These are phyloP conservation scores for Abrostola triplasia DNA, from an alignment of 2,888 invertebrate species.

Conservation along the genomic window DNA sequence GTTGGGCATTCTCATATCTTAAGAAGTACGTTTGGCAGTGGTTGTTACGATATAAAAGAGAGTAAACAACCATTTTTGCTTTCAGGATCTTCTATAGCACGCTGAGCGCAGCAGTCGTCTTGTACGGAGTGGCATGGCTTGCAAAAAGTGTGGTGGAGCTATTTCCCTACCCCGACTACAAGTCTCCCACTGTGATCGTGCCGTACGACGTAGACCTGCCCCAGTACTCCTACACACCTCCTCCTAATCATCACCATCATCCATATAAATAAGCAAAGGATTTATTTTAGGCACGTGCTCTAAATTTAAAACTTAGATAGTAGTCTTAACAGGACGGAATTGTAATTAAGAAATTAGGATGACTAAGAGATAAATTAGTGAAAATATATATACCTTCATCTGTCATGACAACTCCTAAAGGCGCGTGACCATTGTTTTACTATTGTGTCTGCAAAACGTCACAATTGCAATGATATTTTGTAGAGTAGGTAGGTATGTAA, in stretches of 20 bases:
- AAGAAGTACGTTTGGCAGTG: too few relatives aligned
- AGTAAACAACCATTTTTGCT: not conserved
- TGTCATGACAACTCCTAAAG: too few relatives aligned
- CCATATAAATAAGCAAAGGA: not conserved
- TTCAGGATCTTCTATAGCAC: constrained; percentile 18
- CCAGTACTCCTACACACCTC: not conserved
- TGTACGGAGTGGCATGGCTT: constrained; percentile 36
- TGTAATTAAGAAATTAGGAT: not conserved
- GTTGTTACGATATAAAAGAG: not conserved
- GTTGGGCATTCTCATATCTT: not conserved
- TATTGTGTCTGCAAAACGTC: too few relatives aligned
- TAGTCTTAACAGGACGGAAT: too few relatives aligned
- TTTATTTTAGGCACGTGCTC: too few relatives aligned
- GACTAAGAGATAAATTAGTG: not conserved
- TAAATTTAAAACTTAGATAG: too few relatives aligned
- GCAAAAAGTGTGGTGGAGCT: constrained; percentile 21
- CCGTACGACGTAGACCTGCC: constrained; percentile 4
- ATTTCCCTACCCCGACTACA: not conserved
- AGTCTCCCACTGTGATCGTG: not conserved
- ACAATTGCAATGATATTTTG: too few relatives aligned
- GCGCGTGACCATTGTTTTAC: too few relatives aligned
- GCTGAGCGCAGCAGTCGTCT: constrained; percentile 24
- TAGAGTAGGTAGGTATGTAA: too few relatives aligned
- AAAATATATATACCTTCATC: too few relatives aligned
- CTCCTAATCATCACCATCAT: not conserved